phyloP scores from a whole-genome alignment of 1,140 invertebrate species.

The Trichomalopsis sarcophagae region DNA sequence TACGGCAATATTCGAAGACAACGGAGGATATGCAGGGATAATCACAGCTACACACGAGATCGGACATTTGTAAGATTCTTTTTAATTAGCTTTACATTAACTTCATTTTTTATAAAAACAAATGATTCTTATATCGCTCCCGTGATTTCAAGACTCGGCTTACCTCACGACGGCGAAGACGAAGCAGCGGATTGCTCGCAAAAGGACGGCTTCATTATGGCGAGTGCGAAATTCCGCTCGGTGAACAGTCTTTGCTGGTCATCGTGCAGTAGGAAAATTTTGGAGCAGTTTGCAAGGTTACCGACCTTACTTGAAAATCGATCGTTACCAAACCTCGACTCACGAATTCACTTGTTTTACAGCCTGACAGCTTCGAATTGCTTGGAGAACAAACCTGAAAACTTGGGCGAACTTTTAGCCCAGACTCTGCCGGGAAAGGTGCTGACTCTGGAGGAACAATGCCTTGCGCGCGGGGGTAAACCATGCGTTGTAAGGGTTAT shows the following conservation, averaged over 20 bases:
- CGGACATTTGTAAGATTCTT: conserved; percentile 44
- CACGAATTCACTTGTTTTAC: not conserved
- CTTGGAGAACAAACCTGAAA: conserved; percentile 48
- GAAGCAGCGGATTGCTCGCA: conserved; percentile 38
- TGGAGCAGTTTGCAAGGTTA: conserved; percentile 37
- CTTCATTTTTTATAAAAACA: not conserved
- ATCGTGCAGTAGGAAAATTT: conserved; percentile 40
- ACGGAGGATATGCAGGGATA: conserved; percentile 41
- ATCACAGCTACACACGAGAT: conserved; percentile 50
- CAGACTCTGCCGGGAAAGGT: conserved; percentile 42
- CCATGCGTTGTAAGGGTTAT: conserved; percentile 39
- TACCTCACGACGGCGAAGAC: conserved; percentile 45
- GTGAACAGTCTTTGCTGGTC: conserved; percentile 46
- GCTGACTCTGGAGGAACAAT: conserved; percentile 46
- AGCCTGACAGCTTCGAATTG: conserved; percentile 42
- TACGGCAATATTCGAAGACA: conserved; percentile 46
- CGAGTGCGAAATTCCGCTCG: conserved; percentile 43
- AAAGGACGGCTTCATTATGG: conserved; percentile 49
- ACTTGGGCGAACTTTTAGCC: conserved; percentile 10
- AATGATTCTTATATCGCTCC: not conserved
- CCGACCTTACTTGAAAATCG: too few species aligned
- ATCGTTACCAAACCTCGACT: not conserved
- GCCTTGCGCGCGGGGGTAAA: conserved; percentile 36
- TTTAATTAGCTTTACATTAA: not conserved
- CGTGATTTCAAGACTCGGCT: conserved; percentile 30